A percentile compares a stretch with the other conserved stretches of the same genome.
Evolutionary conservation across 2,797 vertebrate species (phyloP).

Genomic region (Pseudomugil tenellus): DNA sequence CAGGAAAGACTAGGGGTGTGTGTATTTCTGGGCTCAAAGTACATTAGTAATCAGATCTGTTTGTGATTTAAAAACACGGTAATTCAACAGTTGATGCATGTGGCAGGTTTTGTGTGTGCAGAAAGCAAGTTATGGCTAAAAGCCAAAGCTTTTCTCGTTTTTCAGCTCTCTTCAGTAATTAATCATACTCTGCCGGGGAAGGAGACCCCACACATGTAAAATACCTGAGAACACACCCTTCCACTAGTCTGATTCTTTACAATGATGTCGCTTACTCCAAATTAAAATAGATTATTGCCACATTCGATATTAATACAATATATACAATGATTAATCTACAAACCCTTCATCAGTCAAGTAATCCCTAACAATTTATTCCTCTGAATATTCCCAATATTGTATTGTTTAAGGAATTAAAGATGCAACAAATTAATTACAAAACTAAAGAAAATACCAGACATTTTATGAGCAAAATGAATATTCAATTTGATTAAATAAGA

Average conservation of each 20-base stretch:
- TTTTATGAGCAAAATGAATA: background rate
- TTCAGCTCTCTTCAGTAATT: conserved; percentile 61
- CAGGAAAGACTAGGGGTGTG: conserved; percentile 15
- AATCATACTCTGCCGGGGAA: conserved; percentile 52
- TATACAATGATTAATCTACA: background rate
- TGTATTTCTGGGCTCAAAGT: conserved; percentile 41
- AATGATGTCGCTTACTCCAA: background rate
- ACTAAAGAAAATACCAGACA: background rate
- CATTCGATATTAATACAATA: conserved; percentile 3
- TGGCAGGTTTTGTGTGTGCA: conserved; percentile 21
- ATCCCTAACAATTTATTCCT: background rate
- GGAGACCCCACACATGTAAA: conserved; percentile 36
- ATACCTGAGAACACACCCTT: conserved; percentile 23
- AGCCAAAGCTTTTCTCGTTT: conserved; percentile 29
- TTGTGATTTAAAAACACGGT: conserved; percentile 14
- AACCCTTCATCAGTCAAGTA: background rate
- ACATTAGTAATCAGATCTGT: conserved; percentile 21
- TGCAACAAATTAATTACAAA: background rate
- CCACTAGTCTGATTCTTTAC: conserved; percentile 1
- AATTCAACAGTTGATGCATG: conserved; percentile 8
- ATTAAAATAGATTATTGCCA: conserved; percentile 8
- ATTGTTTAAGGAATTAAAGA: background rate
- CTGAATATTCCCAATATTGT: background rate
- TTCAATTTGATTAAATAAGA: background rate
- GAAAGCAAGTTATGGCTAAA: conserved; percentile 23